These are phyloP conservation scores for Nycticebus coucang DNA, from an alignment of 2,113 vertebrate species.

Conservation along the genomic window DNA sequence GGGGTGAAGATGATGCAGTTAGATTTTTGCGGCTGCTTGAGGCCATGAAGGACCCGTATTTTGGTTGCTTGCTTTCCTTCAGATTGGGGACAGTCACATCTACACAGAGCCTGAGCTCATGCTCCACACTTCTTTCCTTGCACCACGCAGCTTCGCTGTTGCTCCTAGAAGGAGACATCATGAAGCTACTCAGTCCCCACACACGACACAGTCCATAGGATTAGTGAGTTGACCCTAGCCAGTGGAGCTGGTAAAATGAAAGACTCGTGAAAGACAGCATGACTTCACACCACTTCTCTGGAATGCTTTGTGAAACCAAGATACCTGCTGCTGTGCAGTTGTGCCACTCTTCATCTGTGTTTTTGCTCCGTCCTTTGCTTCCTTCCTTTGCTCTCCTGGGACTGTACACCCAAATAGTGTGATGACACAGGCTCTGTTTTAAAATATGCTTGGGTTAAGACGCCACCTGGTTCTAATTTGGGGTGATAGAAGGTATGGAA, in stretches of 20 bases:
- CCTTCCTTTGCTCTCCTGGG: not conserved
- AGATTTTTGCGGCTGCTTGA: not conserved
- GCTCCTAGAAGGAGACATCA: not conserved
- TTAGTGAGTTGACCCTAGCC: not conserved
- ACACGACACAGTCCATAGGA: not conserved
- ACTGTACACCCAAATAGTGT: not conserved
- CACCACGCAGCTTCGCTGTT: rapidly evolving
- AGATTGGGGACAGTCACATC: not conserved
- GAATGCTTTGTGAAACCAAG: not conserved
- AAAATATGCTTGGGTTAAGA: not conserved
- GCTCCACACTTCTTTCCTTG: not conserved
- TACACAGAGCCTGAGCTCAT: not conserved
- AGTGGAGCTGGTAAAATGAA: not conserved
- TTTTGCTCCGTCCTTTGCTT: not conserved
- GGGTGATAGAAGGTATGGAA: not conserved
- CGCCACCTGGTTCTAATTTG: not conserved
- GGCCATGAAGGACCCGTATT: not conserved
- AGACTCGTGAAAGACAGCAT: not conserved
- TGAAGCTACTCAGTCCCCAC: not conserved
- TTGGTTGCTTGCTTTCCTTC: not conserved
- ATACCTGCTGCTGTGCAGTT: not conserved
- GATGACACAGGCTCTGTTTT: not conserved
- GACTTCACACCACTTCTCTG: not conserved
- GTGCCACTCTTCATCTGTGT: not conserved
- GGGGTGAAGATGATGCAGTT: not conserved